A percentile compares a stretch with the other conserved stretches of the same genome.
Conservation (phyloP, 2,797 vertebrate species). For the Lithobates sylvaticus region DNA sequence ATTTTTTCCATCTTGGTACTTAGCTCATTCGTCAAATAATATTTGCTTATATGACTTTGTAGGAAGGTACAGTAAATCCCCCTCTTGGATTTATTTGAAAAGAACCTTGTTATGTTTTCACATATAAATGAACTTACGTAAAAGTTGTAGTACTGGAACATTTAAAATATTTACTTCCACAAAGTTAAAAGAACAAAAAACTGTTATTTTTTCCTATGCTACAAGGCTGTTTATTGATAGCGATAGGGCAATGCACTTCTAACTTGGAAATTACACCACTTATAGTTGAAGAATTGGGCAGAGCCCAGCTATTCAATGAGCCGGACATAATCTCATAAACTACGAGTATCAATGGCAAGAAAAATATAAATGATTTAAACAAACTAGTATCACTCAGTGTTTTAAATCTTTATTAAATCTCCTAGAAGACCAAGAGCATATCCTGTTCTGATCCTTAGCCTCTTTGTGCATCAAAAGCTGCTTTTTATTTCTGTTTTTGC, state of each 20-base stretch:
- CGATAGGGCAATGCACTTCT: too few relatives aligned
- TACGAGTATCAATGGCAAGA: background rate
- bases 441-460: too few relatives aligned
- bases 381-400: too few relatives aligned
- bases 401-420: too few relatives aligned
- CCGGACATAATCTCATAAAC: background rate
- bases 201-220: background rate
- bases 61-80: slow-evolving; percentile 4
- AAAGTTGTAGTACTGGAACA: background rate
- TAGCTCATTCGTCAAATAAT: background rate
- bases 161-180: background rate
- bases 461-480: too few relatives aligned
- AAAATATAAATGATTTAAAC: background rate
- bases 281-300: too few relatives aligned
- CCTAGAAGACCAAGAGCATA: too few relatives aligned
- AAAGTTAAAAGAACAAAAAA: background rate
- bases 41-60: background rate
- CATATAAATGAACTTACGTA: background rate
- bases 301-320: too few relatives aligned
- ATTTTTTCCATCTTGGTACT: background rate
- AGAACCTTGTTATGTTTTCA: background rate
- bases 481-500: too few relatives aligned
- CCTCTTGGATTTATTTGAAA: background rate
- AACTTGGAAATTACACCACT: too few relatives aligned
- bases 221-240: too few relatives aligned